A percentile compares a stretch with the other conserved stretches of the same genome.
Conservation (phyloP, 2,888 invertebrate genomes). For the Eupithecia tripunctaria region DNA sequence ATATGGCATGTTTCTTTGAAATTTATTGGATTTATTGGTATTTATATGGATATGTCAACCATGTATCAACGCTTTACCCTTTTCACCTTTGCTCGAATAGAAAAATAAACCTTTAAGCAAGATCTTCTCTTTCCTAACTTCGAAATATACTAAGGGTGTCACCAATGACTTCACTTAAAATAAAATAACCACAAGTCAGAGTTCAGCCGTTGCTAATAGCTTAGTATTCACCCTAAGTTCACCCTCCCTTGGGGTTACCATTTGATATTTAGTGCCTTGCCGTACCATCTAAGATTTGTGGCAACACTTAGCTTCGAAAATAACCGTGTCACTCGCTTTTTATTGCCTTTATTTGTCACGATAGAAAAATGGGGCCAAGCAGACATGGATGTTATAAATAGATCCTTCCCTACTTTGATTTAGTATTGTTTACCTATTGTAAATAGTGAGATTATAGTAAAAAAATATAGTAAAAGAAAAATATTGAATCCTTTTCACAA, state of each 20-base stretch:
- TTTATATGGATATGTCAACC: background rate
- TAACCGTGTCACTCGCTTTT: constrained; percentile 53
- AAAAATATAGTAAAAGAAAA: background rate
- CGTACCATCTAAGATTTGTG: constrained; percentile 82
- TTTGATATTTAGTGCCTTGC: constrained; percentile 76
- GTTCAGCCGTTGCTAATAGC: constrained; percentile 76
- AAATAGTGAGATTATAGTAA: background rate
- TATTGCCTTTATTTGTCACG: constrained; percentile 58
- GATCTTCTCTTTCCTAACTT: constrained; percentile 9
- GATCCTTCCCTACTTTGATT: constrained; percentile 12
- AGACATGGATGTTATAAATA: constrained; percentile 21
- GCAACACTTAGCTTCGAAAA: constrained; percentile 67
- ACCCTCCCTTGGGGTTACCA: constrained; percentile 60
- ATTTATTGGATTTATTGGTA: too few species aligned
- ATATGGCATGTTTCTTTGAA: too few species aligned
- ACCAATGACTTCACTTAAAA: constrained; percentile 40
- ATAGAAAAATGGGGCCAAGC: constrained; percentile 39
- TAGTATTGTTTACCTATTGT: background rate
- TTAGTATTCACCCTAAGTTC: constrained; percentile 61
- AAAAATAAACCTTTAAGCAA: background rate
- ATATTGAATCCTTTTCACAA: background rate
- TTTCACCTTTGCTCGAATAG: background rate
- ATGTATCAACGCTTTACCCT: background rate
- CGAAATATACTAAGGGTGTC: constrained; percentile 15
- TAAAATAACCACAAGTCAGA: constrained; percentile 70